These are phyloP conservation scores for Thalassaphorura encarpata DNA, from an alignment of 1,140 invertebrate genomes.

Conservation along the genomic window DNA sequence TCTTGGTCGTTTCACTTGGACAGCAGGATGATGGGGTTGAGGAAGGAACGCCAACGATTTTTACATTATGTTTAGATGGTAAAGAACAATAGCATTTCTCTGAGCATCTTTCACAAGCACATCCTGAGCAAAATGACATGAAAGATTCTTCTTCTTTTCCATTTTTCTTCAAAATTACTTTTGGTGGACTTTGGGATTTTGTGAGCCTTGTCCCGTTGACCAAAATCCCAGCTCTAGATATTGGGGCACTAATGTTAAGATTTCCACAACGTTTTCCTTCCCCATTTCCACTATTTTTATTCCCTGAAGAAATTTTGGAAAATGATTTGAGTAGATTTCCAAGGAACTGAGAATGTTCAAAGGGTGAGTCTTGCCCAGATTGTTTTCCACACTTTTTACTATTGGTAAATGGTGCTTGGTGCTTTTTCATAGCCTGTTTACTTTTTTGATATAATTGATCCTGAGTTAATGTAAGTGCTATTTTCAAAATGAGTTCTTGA, in stretches of 20 bases:
- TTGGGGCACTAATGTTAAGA: too few relatives aligned
- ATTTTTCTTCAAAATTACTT: constrained; percentile 27
- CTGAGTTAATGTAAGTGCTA: constrained; percentile 74
- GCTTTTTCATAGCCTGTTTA: constrained; percentile 75
- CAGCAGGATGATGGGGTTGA: constrained; percentile 8
- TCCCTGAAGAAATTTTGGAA: constrained; percentile 22
- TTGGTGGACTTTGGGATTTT: neutral
- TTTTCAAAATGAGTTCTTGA: constrained; percentile 74
- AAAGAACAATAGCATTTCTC: constrained; percentile 64
- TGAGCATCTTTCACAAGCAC: constrained; percentile 38
- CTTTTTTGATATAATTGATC: constrained; percentile 80
- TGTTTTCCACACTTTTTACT: constrained; percentile 15
- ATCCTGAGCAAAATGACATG: constrained; percentile 30
- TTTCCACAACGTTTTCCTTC: too few relatives aligned
- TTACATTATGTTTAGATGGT: constrained; percentile 19
- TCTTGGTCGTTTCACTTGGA: neutral
- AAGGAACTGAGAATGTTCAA: constrained; percentile 25
- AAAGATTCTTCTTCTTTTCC: constrained; percentile 20
- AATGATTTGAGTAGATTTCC: constrained; percentile 28
- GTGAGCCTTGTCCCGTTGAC: too few relatives aligned
- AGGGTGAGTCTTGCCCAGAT: neutral
- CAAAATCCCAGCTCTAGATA: too few relatives aligned
- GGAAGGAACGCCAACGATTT: constrained; percentile 33
- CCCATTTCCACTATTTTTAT: too few relatives aligned
- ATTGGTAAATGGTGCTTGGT: constrained; percentile 34